Evolutionary conservation across 2,888 invertebrate genomes (phyloP).

Genomic region (Dolichopus griseipennis): DNA sequence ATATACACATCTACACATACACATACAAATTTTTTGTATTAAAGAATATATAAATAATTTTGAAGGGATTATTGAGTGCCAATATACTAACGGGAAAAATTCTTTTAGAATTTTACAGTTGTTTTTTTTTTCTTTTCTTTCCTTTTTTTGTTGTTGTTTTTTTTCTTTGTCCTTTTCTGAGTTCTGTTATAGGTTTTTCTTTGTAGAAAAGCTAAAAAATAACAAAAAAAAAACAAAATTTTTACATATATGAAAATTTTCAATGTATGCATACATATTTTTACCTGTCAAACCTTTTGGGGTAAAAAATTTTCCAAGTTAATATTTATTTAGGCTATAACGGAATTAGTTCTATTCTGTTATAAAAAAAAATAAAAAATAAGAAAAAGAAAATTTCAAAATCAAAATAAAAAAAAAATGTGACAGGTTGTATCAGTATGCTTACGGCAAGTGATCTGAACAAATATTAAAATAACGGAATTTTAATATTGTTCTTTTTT

Average conservation of each 20-base stretch:
- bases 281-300: background rate
- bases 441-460: conserved; percentile 10
- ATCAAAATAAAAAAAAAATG: conserved; percentile 14
- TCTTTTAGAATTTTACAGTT: background rate
- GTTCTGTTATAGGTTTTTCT: background rate
- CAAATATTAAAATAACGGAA: conserved; percentile 1
- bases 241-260: background rate
- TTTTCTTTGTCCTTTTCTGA: background rate
- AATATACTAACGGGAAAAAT: background rate
- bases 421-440: conserved; percentile 22
- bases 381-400: background rate
- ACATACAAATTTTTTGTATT: background rate
- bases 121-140: background rate
- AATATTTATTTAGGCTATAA: background rate
- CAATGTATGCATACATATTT: background rate
- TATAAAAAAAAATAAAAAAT: background rate
- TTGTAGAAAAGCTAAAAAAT: background rate
- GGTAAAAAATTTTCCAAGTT: background rate
- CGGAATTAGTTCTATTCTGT: background rate
- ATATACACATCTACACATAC: too few relatives aligned
- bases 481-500: too few relatives aligned
- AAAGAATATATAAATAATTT: background rate
- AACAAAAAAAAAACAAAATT: too few relatives aligned
- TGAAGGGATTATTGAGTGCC: conserved; percentile 2
- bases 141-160: background rate